Conservation (phyloP, 2,797 vertebrate genomes). For the Lithobates sylvaticus region DNA sequence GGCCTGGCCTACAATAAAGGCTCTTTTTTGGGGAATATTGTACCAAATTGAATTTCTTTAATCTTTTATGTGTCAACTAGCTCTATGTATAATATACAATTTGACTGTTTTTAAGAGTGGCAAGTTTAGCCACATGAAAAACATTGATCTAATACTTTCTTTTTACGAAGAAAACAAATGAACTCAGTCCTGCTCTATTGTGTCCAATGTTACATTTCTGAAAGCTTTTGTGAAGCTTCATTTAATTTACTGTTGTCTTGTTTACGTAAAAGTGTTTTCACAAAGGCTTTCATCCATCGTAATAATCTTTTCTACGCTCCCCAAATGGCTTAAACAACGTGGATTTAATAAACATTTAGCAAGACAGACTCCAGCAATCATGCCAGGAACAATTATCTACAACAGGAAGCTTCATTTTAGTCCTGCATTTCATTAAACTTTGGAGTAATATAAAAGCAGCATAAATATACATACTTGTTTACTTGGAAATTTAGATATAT, state of each 20-base stretch:
- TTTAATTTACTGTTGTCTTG: conserved; percentile 40
- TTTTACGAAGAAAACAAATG: too few relatives aligned
- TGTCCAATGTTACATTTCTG: not conserved
- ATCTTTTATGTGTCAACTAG: too few relatives aligned
- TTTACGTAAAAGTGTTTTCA: conserved; percentile 51
- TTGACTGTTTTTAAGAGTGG: too few relatives aligned
- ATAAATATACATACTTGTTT: conserved; percentile 48
- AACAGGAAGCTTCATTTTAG: conserved; percentile 64
- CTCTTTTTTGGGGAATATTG: too few relatives aligned
- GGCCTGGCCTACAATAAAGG: too few relatives aligned
- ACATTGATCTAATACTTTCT: too few relatives aligned
- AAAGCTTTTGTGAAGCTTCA: conserved; percentile 2
- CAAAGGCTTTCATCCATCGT: conserved; percentile 55
- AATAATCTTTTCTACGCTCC: conserved; percentile 57
- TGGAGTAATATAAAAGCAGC: conserved; percentile 69
- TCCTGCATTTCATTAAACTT: conserved; percentile 70
- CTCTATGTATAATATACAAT: too few relatives aligned
- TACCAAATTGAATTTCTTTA: too few relatives aligned
- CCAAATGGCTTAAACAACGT: conserved; percentile 57
- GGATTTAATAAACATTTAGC: conserved; percentile 48
- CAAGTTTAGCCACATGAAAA: too few relatives aligned
- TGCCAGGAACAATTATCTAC: conserved; percentile 67
- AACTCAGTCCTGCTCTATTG: fast-evolving
- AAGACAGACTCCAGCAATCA: conserved; percentile 42
- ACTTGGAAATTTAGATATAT: conserved; percentile 15